phyloP scores from a whole-genome alignment of 1,140 invertebrate genomes.

The Ceratitis capitata region DNA sequence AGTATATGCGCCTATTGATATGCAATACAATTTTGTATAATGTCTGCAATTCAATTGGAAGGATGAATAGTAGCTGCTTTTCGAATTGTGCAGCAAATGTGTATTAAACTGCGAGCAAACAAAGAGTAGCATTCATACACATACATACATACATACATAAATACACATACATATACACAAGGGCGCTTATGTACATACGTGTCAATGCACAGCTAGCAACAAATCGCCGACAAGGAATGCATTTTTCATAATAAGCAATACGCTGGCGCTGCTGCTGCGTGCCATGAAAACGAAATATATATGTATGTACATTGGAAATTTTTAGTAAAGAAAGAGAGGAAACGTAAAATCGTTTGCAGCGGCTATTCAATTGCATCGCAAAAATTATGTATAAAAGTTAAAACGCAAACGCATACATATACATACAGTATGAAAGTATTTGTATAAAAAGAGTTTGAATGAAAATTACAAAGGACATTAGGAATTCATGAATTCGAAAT shows the following conservation, averaged over 20 bases:
- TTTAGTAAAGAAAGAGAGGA: too few relatives aligned
- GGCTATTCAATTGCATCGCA: not conserved
- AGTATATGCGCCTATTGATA: slow-evolving; percentile 12
- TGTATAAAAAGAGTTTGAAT: not conserved
- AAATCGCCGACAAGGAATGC: not conserved
- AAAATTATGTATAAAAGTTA: not conserved
- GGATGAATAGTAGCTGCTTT: not conserved
- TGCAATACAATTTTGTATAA: not conserved
- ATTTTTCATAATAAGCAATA: not conserved
- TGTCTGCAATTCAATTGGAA: slow-evolving; percentile 6
- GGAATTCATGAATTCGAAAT: not conserved
- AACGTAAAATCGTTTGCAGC: not conserved
- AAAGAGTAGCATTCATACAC: not conserved
- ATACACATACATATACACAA: not conserved
- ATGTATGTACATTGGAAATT: slow-evolving; percentile 16
- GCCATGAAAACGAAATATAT: not conserved
- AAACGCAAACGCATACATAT: too few relatives aligned
- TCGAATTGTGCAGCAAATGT: not conserved
- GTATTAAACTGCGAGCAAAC: not conserved
- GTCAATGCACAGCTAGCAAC: too few relatives aligned
- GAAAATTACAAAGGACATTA: not conserved
- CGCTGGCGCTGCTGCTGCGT: not conserved
- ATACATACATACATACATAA: not conserved
- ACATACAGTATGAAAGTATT: not conserved
- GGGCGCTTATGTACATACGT: too few relatives aligned